Conservation (phyloP, 1,140 invertebrate species). For the Hyles vespertilio region DNA sequence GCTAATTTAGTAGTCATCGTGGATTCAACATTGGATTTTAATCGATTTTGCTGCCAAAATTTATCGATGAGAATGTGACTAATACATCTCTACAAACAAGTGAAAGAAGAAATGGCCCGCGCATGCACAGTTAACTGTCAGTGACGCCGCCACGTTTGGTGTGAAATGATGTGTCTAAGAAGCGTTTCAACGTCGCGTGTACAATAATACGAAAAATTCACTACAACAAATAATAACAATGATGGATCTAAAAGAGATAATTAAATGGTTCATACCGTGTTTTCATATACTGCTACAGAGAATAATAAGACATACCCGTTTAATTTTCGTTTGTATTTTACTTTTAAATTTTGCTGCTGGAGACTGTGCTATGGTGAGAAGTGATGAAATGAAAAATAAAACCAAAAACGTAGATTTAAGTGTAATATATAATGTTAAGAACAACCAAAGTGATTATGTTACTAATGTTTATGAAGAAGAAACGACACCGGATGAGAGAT, state of each 20-base stretch:
- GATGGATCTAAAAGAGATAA: constrained; percentile 68
- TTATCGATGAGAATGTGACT: no score
- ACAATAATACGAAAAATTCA: constrained; percentile 6
- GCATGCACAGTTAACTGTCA: constrained; percentile 29
- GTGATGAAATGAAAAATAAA: background rate
- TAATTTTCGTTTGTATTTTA: constrained; percentile 57
- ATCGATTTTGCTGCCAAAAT: no score
- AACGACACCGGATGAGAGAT: background rate
- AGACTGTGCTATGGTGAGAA: background rate
- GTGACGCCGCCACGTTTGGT: constrained; percentile 34
- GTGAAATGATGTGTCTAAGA: constrained; percentile 40
- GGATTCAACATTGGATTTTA: no score
- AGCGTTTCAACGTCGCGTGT: constrained; percentile 9
- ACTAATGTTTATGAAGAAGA: background rate
- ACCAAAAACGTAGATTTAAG: constrained; percentile 10
- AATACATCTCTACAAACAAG: constrained; percentile 13
- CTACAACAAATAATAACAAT: constrained; percentile 20
- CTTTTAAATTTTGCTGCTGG: constrained; percentile 37
- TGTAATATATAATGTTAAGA: constrained; percentile 1
- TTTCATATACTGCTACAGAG: constrained; percentile 48
- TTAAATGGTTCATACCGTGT: constrained; percentile 69
- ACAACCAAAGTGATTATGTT: constrained; percentile 5
- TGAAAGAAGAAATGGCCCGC: constrained; percentile 64
- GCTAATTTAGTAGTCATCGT: no score
- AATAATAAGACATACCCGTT: constrained; percentile 30